These are phyloP conservation scores for Heteromyza rotundicornis DNA, from an alignment of 2,888 invertebrate genomes.

Conservation along the genomic window DNA sequence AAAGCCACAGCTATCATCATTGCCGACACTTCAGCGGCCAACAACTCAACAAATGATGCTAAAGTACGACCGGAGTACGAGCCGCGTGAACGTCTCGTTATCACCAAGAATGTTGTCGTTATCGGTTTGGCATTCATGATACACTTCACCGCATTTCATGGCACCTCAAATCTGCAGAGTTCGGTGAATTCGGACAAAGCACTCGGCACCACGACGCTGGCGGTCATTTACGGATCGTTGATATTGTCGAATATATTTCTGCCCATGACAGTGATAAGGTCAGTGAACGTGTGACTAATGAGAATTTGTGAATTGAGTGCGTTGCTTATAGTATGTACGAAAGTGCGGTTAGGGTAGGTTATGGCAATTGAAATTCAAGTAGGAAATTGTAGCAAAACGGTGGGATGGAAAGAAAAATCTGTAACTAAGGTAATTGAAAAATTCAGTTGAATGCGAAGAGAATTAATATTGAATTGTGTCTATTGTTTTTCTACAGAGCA, in stretches of 20 bases:
- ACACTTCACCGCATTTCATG: constrained; percentile 91
- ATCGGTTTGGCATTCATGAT: constrained; percentile 90
- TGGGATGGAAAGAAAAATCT: too few species aligned
- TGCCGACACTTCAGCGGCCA: not conserved
- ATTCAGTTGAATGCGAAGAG: too few species aligned
- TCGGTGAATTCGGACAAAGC: constrained; percentile 84
- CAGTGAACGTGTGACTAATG: too few species aligned
- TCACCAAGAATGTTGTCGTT: constrained; percentile 83
- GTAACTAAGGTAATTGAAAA: too few species aligned
- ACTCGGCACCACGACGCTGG: constrained; percentile 82
- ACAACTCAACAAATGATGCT: not conserved
- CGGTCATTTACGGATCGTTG: constrained; percentile 85
- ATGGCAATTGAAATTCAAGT: too few species aligned
- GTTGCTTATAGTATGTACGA: too few species aligned
- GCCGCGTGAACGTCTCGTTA: constrained; percentile 74
- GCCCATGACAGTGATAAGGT: constrained; percentile 84
- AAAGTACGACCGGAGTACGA: constrained; percentile 56
- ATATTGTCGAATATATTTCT: constrained; percentile 90
- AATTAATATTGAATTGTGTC: too few species aligned
- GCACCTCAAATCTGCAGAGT: constrained; percentile 82
- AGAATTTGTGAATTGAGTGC: too few species aligned
- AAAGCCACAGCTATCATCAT: constrained; percentile 13
- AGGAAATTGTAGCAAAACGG: too few species aligned
- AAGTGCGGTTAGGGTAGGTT: too few species aligned
- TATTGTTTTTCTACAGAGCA: too few species aligned